Evolutionary conservation across 2,888 invertebrate species (phyloP).

Genomic region (Drosophila peninsularis): DNA sequence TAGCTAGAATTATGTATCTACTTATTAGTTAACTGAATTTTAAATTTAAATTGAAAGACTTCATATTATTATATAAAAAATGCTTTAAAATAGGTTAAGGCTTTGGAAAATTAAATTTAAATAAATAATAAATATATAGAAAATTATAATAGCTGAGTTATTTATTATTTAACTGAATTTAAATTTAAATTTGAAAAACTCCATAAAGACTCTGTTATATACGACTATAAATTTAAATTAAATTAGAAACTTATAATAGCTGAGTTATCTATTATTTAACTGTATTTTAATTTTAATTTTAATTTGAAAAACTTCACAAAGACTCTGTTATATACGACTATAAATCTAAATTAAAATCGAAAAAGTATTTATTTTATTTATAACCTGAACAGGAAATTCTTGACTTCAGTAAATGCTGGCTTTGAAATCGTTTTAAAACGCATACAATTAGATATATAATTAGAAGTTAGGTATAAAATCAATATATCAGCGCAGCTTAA

Average conservation of each 20-base stretch:
- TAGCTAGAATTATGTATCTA: no score
- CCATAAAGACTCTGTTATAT: neutral
- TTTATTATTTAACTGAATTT: no score
- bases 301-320: neutral
- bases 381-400: neutral
- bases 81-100: neutral
- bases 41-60: no score
- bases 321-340: no score
- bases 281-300: no score
- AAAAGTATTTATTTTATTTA: no score
- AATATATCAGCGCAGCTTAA: constrained; percentile 38
- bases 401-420: neutral
- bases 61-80: neutral
- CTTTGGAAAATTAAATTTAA: neutral
- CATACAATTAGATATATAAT: constrained; percentile 34
- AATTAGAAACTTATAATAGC: no score
- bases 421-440: constrained; percentile 8
- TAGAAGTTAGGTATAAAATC: constrained; percentile 30
- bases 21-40: no score
- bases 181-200: no score
- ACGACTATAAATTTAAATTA: no score
- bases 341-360: no score
- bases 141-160: neutral
- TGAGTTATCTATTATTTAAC: no score
- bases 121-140: neutral